Evolutionary conservation across 2,888 invertebrate species (phyloP).

Genomic region (Crocallis elinguaria): DNA sequence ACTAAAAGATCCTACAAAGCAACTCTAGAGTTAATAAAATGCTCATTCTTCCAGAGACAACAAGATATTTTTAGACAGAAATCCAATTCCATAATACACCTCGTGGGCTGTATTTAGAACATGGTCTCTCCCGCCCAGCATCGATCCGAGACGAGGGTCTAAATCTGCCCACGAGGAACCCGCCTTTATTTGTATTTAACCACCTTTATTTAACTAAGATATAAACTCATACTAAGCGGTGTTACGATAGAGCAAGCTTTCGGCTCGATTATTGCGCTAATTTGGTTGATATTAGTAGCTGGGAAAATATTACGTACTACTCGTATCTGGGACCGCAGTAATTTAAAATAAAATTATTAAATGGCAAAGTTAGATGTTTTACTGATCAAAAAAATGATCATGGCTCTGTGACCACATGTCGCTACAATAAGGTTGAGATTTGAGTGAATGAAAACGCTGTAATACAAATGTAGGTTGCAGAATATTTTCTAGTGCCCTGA

Average conservation of each 20-base stretch:
- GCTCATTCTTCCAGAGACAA: no score
- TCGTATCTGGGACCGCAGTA: not conserved
- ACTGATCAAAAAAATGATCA: not conserved
- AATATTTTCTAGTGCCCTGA: no score
- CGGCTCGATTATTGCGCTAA: not conserved
- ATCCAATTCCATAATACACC: not conserved
- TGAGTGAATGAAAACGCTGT: no score
- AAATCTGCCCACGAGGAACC: not conserved
- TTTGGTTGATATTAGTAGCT: slow-evolving; percentile 2
- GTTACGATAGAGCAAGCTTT: slow-evolving; percentile 8
- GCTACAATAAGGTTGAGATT: no score
- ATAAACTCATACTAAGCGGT: slow-evolving; percentile 35
- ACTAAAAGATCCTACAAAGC: no score
- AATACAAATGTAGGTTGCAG: no score
- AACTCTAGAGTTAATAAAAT: no score
- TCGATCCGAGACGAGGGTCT: not conserved
- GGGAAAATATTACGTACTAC: slow-evolving; percentile 8
- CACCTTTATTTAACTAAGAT: no score
- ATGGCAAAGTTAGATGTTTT: no score
- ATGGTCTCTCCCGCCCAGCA: not conserved
- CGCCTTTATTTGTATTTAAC: slow-evolving; percentile 42
- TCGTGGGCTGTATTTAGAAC: not conserved
- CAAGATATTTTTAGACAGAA: no score
- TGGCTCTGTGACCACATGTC: no score
- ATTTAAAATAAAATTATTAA: no score